Percentiles rank a stretch among this genome's conserved stretches.
Conservation (phyloP, 2,888 invertebrate genomes). For the Cephus pulcher region DNA sequence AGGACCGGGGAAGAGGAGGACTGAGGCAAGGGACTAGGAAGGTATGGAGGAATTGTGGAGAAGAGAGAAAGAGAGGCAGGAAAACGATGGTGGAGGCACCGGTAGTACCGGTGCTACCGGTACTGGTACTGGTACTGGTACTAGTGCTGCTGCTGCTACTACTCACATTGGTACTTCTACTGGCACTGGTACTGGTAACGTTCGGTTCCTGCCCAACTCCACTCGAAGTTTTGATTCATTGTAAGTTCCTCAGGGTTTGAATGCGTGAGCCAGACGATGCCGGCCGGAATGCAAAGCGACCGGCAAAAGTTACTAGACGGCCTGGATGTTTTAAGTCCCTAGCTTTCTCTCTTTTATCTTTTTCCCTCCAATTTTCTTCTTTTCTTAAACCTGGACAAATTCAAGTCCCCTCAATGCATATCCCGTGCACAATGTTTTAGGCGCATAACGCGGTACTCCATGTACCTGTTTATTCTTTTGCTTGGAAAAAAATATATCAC, state of each 20-base stretch:
- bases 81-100: too few species aligned
- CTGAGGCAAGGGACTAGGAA: slow-evolving; percentile 5
- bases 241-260: slow-evolving; percentile 37
- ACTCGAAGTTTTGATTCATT: slow-evolving; percentile 48
- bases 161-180: too few species aligned
- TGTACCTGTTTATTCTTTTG: too few species aligned
- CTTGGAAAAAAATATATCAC: neutral
- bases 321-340: neutral
- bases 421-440: too few species aligned
- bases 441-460: too few species aligned
- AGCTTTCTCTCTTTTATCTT: neutral
- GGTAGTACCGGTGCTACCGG: too few species aligned
- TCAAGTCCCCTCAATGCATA: too few species aligned
- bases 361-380: too few species aligned
- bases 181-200: too few species aligned
- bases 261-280: slow-evolving; percentile 15
- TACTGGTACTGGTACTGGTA: too few species aligned
- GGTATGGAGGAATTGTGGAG: slow-evolving; percentile 9
- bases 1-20: slow-evolving; percentile 14
- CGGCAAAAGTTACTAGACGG: slow-evolving; percentile 23
- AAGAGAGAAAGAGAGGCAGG: slow-evolving; percentile 12
- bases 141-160: too few species aligned
- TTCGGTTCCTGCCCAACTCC: slow-evolving; percentile 12
- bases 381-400: neutral
- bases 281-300: slow-evolving; percentile 23